Evolutionary conservation across 1,140 invertebrate species (phyloP), one percentile per base, ranked within the genome.

Genomic region (Patella vulgata): DNA sequence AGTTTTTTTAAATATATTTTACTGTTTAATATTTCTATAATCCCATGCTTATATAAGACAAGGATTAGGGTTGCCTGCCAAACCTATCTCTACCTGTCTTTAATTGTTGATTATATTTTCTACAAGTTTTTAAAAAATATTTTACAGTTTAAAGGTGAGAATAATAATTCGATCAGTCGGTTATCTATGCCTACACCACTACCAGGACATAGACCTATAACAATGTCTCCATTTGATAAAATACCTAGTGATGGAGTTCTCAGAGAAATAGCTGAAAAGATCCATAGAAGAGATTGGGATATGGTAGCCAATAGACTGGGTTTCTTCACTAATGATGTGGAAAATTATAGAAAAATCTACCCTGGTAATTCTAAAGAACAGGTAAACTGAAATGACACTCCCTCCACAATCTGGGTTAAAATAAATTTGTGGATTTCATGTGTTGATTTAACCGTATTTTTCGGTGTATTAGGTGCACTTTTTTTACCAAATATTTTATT

Each of bases 241-340:
- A 42, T 80, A 25, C 74, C 74, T 3, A 71, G 78, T 23, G 80
- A 82, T 47, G 47, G 33, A 14, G 51, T 72, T 9, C 65, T 81
- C 12, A 42, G 59, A 27, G 71, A 77, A 31, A 70, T 82, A 5
- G 71, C 81, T 11, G 70, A 72, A 33, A 78, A 71, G 53, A 72
- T 80, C 25, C 64, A 74, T 51, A 53, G 63, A 65, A 73, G 67
- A 50, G 81, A 82, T 61, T 80, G 78, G 75, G 68, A 70, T 28
- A 61, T 73, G n/a, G 54, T 82, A 14, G 79, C 74, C 28, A 82
- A 81, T 59, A 75, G 74, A 44, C 72, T 82, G 4, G 76, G 77
- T 0, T 75, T 82, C 44, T 63, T 73, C 9, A 52, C 54, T 31
- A 68, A 77, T 17, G 81, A 81, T 59, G 66, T 82, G 30, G 62